Evolutionary conservation across 2,888 invertebrate genomes (phyloP), one percentile per base, ranked within the genome.

Genomic region (Athrips mouffetella): DNA sequence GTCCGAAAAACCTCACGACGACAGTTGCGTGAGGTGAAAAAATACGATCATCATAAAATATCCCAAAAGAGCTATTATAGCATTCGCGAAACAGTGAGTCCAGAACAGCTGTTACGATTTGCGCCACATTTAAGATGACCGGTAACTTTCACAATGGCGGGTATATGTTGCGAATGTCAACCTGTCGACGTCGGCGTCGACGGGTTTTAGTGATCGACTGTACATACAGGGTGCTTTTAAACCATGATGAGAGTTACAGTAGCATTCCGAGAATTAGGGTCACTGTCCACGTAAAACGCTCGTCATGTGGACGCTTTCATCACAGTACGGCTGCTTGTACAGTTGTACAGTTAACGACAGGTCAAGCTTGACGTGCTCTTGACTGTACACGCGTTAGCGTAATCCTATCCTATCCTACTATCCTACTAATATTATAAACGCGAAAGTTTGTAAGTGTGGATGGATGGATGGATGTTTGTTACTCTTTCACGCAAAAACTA

Each of bases 151-250:
- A 75, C 67, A 75, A 73, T 69, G 62, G 63, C 57, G 60, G 62
- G 61, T 65, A 67, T 65, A 37, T 27, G 33, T 47, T 50, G 52
- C 51, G 55, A 55, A 56, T 56, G 57, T 63, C 61, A 66, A 70
- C 72, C 68, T 72, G 78, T 72, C 67, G 56, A 59, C 65, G 72
- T 80, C 80, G 55, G 70, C 67, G 56, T 59, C 65, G 72, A 80
- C 80, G 55, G 70, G 79, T 82, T 80, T 77, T 60, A 62, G 61
- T 53, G 54, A 58, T 60, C 56, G 55, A 58, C 55, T 54, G 62
- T 37, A 18, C 67, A 68, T 70, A 70, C 64, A 58, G 37, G 33
- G 48, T 39, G 55, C n/a, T n/a, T n/a, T n/a, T n/a, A n/a, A n/a
- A n/a, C n/a, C n/a, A n/a, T n/a, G n/a, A n/a, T n/a, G n/a, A n/a